Conservation (phyloP, 2,113 vertebrate species). For the Urocynchramus pylzowi region DNA sequence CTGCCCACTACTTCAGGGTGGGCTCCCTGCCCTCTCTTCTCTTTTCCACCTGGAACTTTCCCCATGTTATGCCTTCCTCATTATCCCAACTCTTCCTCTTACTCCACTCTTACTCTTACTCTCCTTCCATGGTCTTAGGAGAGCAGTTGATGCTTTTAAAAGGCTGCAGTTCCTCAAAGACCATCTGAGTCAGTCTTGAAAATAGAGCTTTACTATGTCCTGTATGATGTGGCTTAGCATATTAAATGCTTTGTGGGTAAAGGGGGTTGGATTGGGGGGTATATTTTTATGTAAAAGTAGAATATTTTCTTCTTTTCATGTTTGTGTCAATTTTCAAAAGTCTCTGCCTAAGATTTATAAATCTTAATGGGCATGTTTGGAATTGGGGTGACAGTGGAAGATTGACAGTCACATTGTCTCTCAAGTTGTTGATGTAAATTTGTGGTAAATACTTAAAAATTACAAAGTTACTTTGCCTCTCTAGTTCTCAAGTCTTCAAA, state of each 20-base stretch:
- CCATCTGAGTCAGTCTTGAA: neutral
- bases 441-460: neutral
- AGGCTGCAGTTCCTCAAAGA: neutral
- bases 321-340: neutral
- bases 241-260: neutral
- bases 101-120: neutral
- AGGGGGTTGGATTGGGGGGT: neutral
- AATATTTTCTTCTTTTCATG: neutral
- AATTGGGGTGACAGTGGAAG: neutral
- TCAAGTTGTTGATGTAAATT: neutral
- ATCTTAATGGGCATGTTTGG: accelerated
- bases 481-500: neutral
- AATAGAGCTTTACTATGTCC: neutral
- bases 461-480: neutral
- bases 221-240: neutral
- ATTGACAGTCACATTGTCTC: neutral
- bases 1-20: neutral
- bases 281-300: neutral
- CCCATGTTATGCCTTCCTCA: neutral
- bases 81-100: neutral
- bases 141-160: neutral
- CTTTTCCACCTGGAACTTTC: neutral
- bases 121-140: neutral
- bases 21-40: neutral
- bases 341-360: neutral